Evolutionary conservation across 2,797 vertebrate species (phyloP), one percentile per base, ranked within the genome.

Genomic region (Picus viridis): DNA sequence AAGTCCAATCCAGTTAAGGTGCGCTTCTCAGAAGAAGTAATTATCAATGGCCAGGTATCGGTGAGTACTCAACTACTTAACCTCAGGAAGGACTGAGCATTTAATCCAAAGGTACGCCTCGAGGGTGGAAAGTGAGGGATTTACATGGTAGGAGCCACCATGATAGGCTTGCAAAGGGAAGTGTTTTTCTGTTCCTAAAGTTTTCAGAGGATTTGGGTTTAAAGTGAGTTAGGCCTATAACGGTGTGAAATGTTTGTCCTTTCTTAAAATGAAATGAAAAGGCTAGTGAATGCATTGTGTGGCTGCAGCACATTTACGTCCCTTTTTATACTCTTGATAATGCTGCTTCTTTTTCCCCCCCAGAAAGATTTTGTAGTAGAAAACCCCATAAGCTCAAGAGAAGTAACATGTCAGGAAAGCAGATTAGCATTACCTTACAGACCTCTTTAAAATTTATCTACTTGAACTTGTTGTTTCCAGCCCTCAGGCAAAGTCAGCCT

Each of bases 1-100:
- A 99, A 99, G 98, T 99, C 99, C 80, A 99, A 99, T 97, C 99
- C 99, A 27, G 99, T 99, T 85, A 99, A 99, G 98, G 99, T 99
- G 85, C 98, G 99, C 92, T 99, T 99, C 83, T 99, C 99, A 4
- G 99, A 99, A 96, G 99, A 99, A 97, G 99, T 99, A 96, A 99
- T 99, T 97, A 98, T 99, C 97, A 99, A 99, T 47, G 99, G 99
- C 94, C 99, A 99, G 97, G 98, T 99, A 78, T 99, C 99, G 90
- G 99, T 99, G 98, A 99, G 99, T 99, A 96, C 89, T 94, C 58
- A 57, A 7, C 39, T 29, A 13, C 81, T 91, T 83, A 64, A 74
- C 53, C 72, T 83, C 36, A 80, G 81, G 68, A 67, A 87, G 47
- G 77, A 88, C 36, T 70, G 43, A 83, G 51, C 43, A 16, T 89